Base-by-base conservation (phyloP, 2,797 vertebrate genomes). In the Arremon aurantiirostris region DNA sequence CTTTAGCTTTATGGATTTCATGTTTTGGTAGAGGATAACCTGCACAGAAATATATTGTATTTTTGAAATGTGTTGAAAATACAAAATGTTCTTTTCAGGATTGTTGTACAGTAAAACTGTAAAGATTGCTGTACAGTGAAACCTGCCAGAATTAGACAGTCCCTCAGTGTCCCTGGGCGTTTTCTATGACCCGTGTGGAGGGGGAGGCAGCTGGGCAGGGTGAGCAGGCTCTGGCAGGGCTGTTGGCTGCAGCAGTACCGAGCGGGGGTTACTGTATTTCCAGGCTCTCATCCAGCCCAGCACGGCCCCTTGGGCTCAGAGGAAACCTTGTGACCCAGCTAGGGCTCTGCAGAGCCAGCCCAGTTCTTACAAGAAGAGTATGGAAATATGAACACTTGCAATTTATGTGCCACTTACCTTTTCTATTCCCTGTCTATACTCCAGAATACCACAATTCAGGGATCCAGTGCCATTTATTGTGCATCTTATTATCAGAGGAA, bases 301-400 rank as follows among this genome's bases (percentile, higher is more conserved):
- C 3, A 12, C 0, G 0, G 37, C 17, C 8, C 2, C 46, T 46
- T 42, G 3, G 23, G 21, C 3, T 1, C 39, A 8, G 20, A 57
- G 50, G 3, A 81, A n/a, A 84, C 12, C 64, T 44, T 57, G 39
- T 35, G 76, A 66, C 50, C 49, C 78, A 46, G 30, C 34, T 14
- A 7, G 39, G 59, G 52, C 27, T 72, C 63, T 76, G 68, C 63
- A 59, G 47, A 76, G 28, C 35, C 50, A 37, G 42, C 32, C 41
- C 55, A 17, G 12, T 2, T 65, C 35, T 50, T 70, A 60, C 55
- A 61, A 28, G 53, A 35, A 55, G 23, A 63, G 23, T n/a, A 76
- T 8, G 35, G 59, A 69, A 91, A 35, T 57, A 63, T 1, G 18
- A 55, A 30, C 5, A 3, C 9, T 42, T 63, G 30, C 14, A 60